These are phyloP conservation scores for Enteromius treurensis DNA, from an alignment of 2,797 vertebrate species.

Conservation along the genomic window DNA sequence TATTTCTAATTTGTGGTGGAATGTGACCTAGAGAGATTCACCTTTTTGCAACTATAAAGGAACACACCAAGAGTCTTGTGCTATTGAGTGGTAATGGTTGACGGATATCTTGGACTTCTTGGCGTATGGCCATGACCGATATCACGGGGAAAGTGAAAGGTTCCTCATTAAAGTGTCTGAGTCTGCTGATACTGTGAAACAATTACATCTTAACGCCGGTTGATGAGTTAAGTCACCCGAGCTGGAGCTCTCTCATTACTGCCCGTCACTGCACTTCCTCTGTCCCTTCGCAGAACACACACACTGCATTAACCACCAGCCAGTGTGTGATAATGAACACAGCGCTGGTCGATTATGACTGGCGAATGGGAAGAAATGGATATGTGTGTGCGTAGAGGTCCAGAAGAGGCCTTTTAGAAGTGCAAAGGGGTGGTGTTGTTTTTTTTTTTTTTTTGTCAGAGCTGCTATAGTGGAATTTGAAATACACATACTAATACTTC, in stretches of 20 bases:
- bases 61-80: neutral
- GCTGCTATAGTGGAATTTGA: neutral
- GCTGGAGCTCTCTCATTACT: constrained; percentile 44
- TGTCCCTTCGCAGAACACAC: constrained; percentile 11
- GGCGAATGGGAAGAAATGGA: neutral
- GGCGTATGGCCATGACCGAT: neutral
- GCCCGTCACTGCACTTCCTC: constrained; percentile 24
- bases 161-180: constrained; percentile 37
- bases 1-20: too few species aligned
- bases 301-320: constrained; percentile 10
- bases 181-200: constrained; percentile 2
- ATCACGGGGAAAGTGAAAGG: constrained; percentile 22
- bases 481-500: neutral
- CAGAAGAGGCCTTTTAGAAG: constrained; percentile 7
- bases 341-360: neutral
- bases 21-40: neutral
- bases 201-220: constrained; percentile 21
- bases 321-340: constrained; percentile 24
- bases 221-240: constrained; percentile 33
- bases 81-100: constrained; percentile 2
- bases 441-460: neutral
- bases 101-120: neutral
- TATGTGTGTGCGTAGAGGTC: neutral
- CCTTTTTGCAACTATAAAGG: neutral
- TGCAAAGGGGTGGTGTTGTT: neutral